Evolutionary conservation across 2,888 invertebrate species (phyloP).

Genomic region (Tetranychus piercei): DNA sequence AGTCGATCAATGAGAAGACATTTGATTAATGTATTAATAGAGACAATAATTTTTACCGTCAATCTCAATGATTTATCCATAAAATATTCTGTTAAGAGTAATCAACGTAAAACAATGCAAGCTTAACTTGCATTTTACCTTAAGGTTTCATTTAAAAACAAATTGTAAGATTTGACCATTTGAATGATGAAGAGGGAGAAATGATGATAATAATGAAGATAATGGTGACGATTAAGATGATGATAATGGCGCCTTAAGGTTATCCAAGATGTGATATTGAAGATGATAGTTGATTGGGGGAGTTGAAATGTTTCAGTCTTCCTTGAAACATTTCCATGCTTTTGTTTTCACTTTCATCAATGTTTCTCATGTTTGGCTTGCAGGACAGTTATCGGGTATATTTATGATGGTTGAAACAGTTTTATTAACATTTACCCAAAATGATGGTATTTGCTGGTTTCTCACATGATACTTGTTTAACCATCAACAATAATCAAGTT

Average conservation of each 20-base stretch:
- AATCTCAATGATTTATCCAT: too few relatives aligned
- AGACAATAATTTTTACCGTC: too few relatives aligned
- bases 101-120: too few relatives aligned
- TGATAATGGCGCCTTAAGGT: not conserved
- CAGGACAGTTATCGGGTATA: not conserved
- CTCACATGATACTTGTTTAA: too few relatives aligned
- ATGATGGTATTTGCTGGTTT: not conserved
- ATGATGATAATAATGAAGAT: not conserved
- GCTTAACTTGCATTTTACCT: too few relatives aligned
- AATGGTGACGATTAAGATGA: not conserved
- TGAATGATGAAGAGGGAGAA: not conserved
- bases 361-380: not conserved
- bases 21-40: too few relatives aligned
- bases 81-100: too few relatives aligned
- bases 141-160: too few relatives aligned
- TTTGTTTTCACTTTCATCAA: not conserved
- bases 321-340: not conserved
- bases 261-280: not conserved
- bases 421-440: not conserved
- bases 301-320: not conserved
- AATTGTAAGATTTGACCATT: too few relatives aligned
- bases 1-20: too few relatives aligned
- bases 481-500: too few relatives aligned
- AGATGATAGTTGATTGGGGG: not conserved
- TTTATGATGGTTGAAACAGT: not conserved